Evolutionary conservation across 2,113 vertebrate species (phyloP), one percentile per base, ranked within the genome.

Genomic region (Larimichthys polyactis): DNA sequence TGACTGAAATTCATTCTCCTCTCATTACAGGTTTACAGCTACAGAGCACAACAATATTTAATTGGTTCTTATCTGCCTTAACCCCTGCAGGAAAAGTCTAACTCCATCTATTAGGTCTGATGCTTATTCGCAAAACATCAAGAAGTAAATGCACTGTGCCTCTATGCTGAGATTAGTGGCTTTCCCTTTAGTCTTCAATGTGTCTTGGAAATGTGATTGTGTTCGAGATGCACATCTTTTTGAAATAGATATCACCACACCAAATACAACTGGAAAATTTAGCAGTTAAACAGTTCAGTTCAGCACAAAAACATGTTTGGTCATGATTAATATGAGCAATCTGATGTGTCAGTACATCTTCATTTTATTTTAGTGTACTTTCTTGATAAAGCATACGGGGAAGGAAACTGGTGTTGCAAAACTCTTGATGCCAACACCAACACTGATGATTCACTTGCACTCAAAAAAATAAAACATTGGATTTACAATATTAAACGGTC

Each of bases 61-160:
- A 81, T 71, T 64, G 58, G 40, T 52, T 80, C 63, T 74, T 83
- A 80, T 87, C 78, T 60, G 43, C 52, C 54, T 54, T 32, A 60
- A 70, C 75, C 60, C 67, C 40, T 49, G 59, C 62, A 76, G 71
- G 19, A 54, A 69, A 58, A 82, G 70, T 75, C 73, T 85, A 83
- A 79, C 70, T 57, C 59, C 49, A 57, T 79, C 63, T 90, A 49
- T 55, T 24, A 73, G n/a, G 80, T 78, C 22, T 44, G 58, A 82
- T 64, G 24, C 48, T 55, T 84, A 60, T 78, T 83, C 69, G 51
- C 64, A 71, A 49, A 79, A 77, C 55, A 44, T 64, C 52, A 85
- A 81, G 36, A 70, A 70, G 71, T 32, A 14, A 79, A 65, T 70
- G 24, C 19, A 43, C 29, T 55, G 27, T 49, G 40, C 48, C 22